A percentile compares a stretch with the other conserved stretches of the same genome.
Conservation (phyloP, 2,888 invertebrate genomes). For the Julus scanicus region DNA sequence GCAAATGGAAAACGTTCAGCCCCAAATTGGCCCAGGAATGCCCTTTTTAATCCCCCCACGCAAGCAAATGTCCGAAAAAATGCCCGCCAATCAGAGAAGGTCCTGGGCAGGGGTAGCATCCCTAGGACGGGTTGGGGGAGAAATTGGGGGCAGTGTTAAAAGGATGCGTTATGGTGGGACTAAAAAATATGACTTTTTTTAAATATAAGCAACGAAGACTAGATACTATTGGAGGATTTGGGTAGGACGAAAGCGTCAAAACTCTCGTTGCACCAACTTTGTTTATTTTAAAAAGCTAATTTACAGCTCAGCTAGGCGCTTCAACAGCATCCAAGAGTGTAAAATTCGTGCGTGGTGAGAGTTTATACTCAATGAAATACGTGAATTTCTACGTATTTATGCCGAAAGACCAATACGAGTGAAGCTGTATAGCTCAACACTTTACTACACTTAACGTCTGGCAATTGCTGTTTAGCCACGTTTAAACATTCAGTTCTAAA, state of each 20-base stretch:
- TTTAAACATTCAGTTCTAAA: not conserved
- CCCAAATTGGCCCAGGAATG: slow-evolving; percentile 38
- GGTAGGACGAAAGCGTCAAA: not conserved
- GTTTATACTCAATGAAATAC: not conserved
- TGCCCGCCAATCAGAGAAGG: slow-evolving; percentile 39
- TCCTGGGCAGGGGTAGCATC: not conserved
- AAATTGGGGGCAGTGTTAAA: not conserved
- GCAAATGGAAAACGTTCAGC: slow-evolving; percentile 8
- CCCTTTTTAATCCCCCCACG: slow-evolving; percentile 39
- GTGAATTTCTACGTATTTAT: not conserved
- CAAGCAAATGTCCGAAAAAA: slow-evolving; percentile 14
- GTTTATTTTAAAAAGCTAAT: slow-evolving; percentile 30
- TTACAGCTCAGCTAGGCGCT: not conserved
- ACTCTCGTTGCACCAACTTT: not conserved
- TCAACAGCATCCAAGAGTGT: not conserved
- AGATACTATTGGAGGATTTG: slow-evolving; percentile 29
- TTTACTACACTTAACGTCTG: not conserved
- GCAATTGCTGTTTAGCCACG: not conserved
- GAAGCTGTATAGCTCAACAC: not conserved
- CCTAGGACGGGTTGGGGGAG: slow-evolving; percentile 7
- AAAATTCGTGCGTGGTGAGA: not conserved
- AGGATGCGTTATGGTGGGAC: not conserved
- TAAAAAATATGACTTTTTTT: slow-evolving; percentile 28
- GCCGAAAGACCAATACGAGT: not conserved
- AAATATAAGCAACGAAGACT: slow-evolving; percentile 20